A percentile compares a stretch with the other conserved stretches of the same genome.
Evolutionary conservation across 2,113 vertebrate genomes (phyloP).

Genomic region (Forbesichthys papilliferus): DNA sequence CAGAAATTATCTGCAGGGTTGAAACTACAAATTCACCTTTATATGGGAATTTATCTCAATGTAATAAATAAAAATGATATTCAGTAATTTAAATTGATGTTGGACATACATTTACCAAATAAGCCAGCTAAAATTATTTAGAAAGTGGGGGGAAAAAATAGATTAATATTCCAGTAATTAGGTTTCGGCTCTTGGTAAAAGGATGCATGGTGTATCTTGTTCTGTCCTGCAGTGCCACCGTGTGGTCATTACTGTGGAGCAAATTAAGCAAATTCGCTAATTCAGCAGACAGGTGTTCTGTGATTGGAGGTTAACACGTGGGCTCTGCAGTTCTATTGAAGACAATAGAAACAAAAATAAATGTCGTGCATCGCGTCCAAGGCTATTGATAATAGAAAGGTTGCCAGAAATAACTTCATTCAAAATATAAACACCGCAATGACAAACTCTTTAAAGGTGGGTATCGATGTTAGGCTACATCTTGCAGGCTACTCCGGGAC

Average conservation of each 20-base stretch:
- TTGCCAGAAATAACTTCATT: neutral
- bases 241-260: neutral
- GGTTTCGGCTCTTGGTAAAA: too few relatives aligned
- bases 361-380: neutral
- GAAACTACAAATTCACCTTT: too few relatives aligned
- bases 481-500: neutral
- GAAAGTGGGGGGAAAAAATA: too few relatives aligned
- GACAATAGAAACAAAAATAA: neutral
- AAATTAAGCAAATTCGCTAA: neutral
- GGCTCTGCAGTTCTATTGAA: neutral
- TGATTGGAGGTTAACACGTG: neutral
- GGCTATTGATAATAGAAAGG: neutral
- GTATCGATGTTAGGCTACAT: neutral
- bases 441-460: slow-evolving; percentile 44
- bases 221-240: neutral
- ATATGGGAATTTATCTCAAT: too few relatives aligned
- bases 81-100: too few relatives aligned
- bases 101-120: too few relatives aligned
- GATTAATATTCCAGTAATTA: too few relatives aligned
- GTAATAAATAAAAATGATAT: too few relatives aligned
- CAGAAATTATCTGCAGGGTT: too few relatives aligned
- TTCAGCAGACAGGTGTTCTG: neutral
- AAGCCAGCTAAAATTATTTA: too few relatives aligned
- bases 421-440: slow-evolving; percentile 11
- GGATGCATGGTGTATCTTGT: too few relatives aligned